Percentiles rank a stretch among this genome's conserved stretches.
Conservation (phyloP, 2,797 vertebrate genomes). For the Bradypodion ventrale region DNA sequence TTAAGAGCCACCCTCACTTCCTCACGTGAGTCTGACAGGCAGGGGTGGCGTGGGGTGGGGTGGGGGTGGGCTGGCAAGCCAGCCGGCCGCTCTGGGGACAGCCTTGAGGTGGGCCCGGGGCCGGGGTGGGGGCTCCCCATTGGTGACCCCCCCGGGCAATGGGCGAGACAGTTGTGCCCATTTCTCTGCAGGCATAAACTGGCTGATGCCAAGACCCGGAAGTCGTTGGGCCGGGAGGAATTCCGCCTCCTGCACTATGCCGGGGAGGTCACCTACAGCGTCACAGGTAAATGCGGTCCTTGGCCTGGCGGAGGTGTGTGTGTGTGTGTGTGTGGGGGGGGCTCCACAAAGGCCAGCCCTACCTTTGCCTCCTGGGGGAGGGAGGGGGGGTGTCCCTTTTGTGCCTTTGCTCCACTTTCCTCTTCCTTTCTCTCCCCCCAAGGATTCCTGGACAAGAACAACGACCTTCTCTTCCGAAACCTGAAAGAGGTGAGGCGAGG, state of each 20-base stretch:
- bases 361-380: too few species aligned
- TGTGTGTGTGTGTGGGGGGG: too few species aligned
- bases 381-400: too few species aligned
- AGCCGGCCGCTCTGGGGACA: too few species aligned
- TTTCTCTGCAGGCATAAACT: constrained; percentile 89
- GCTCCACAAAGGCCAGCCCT: too few species aligned
- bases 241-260: constrained; percentile 95
- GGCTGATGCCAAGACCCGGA: constrained; percentile 92
- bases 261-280: constrained; percentile 97
- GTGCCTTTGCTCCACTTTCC: background rate
- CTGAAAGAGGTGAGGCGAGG: constrained; percentile 89
- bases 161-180: too few species aligned
- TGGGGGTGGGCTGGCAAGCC: background rate
- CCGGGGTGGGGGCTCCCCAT: too few species aligned
- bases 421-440: constrained; percentile 24
- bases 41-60: background rate
- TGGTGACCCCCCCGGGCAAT: too few species aligned
- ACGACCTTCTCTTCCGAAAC: constrained; percentile 97
- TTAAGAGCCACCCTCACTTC: constrained; percentile 94
- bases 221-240: constrained; percentile 91
- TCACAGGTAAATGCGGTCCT: constrained; percentile 84
- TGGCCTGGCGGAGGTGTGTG: too few species aligned
- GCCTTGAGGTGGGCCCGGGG: background rate
- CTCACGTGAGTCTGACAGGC: constrained; percentile 86
- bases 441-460: constrained; percentile 99